Percentiles rank a stretch among this genome's conserved stretches.
phyloP scores from a whole-genome alignment of 2,113 vertebrate species.

The Rhipidura dahli region DNA sequence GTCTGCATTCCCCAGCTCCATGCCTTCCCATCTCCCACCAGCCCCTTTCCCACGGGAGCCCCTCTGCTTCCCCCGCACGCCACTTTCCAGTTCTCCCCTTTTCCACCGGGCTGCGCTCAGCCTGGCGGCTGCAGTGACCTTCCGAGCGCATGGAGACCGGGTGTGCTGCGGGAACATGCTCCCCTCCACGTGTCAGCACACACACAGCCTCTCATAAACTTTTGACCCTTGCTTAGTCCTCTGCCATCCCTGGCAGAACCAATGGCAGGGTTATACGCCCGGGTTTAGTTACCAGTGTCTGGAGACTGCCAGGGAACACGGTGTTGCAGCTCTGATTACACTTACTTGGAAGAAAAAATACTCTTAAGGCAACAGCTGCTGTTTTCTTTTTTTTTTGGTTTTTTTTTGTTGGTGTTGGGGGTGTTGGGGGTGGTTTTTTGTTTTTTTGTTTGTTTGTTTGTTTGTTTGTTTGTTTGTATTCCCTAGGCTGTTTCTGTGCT shows the following conservation, averaged over 20 bases:
- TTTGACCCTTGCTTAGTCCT: background rate
- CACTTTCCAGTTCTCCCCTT: rapidly evolving
- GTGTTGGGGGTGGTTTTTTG: no score
- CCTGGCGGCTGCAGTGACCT: background rate
- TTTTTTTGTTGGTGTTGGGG: no score
- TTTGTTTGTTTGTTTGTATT: no score
- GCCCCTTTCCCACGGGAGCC: background rate
- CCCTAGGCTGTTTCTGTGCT: background rate
- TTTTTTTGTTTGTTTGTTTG: no score
- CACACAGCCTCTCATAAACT: background rate
- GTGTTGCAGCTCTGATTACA: background rate
- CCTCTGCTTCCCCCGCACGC: rapidly evolving
- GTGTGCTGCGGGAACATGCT: background rate
- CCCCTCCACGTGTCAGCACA: background rate
- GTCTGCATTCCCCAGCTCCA: rapidly evolving
- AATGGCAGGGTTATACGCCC: background rate
- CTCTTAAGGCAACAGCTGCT: background rate
- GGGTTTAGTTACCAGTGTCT: background rate
- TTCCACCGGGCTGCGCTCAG: background rate
- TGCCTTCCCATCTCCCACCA: rapidly evolving
- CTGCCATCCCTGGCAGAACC: background rate
- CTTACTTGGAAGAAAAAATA: background rate
- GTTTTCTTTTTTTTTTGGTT: background rate
- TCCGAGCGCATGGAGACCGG: rapidly evolving
- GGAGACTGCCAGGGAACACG: background rate